Conservation (phyloP, 2,113 vertebrate genomes). For the Typhlomys cinereus region DNA sequence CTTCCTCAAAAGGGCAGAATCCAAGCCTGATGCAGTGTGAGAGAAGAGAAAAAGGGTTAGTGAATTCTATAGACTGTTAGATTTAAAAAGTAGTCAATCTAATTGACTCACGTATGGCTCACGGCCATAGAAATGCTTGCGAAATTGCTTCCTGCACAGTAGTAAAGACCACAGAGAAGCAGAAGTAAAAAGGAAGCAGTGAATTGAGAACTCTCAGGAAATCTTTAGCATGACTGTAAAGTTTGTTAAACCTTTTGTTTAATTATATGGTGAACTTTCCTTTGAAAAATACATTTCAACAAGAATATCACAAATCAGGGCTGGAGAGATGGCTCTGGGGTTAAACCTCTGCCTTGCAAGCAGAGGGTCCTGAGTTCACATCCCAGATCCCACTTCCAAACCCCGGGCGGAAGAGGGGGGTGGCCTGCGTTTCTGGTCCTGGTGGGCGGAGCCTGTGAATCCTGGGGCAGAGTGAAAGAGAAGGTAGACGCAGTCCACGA, state of each 20-base stretch:
- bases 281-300: constrained; percentile 65
- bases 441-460: too few relatives aligned
- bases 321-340: too few relatives aligned
- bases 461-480: too few relatives aligned
- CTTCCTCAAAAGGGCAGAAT: constrained; percentile 77
- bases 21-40: neutral
- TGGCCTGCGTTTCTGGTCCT: too few relatives aligned
- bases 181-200: constrained; percentile 71
- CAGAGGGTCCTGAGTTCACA: too few relatives aligned
- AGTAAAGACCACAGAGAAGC: constrained; percentile 75
- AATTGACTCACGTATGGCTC: constrained; percentile 78
- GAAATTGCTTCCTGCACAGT: constrained; percentile 77
- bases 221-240: constrained; percentile 60
- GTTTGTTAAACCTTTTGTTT: constrained; percentile 1
- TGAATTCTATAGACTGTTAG: constrained; percentile 67
- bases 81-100: constrained; percentile 74
- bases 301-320: constrained; percentile 23
- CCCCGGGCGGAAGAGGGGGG: too few relatives aligned
- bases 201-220: constrained; percentile 73
- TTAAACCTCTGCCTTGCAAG: too few relatives aligned
- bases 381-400: too few relatives aligned
- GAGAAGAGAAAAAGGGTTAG: constrained; percentile 63
- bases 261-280: neutral
- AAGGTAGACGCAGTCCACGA: too few relatives aligned
- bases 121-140: constrained; percentile 73